phyloP scores from a whole-genome alignment of 2,797 vertebrate species.

The Eulemur mongoz region DNA sequence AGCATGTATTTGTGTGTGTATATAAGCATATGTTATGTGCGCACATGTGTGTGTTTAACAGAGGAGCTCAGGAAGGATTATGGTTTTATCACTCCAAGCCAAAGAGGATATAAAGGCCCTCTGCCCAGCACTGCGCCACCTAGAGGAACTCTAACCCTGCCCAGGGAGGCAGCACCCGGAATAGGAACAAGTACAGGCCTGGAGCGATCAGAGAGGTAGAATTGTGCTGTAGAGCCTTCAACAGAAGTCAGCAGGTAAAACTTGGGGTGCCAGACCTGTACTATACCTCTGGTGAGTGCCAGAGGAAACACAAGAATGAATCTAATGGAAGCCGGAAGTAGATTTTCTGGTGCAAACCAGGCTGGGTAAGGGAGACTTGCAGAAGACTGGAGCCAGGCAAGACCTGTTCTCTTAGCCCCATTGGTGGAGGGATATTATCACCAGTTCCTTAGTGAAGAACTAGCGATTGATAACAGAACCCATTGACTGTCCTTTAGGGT shows the following conservation, averaged over 20 bases:
- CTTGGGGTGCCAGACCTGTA: neutral
- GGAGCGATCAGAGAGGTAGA: neutral
- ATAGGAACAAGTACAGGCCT: too few relatives aligned
- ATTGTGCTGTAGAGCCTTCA: neutral
- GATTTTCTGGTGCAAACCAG: neutral
- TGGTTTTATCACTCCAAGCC: neutral
- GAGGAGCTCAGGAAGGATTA: neutral
- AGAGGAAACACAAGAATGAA: neutral
- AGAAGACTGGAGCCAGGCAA: neutral
- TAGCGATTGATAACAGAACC: neutral
- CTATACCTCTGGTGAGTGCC: neutral
- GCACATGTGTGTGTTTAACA: neutral
- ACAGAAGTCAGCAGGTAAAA: neutral
- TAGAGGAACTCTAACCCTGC: neutral
- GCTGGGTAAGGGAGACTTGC: neutral
- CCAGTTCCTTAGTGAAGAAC: neutral
- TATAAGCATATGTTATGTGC: neutral
- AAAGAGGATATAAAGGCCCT: neutral
- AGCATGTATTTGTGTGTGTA: neutral
- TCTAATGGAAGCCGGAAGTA: neutral
- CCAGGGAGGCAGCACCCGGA: neutral
- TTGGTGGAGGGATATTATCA: neutral
- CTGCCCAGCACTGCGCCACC: too few relatives aligned
- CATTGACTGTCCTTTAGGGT: neutral
- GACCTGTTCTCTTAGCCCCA: neutral